Base-by-base conservation (phyloP, 2,797 vertebrate species). In the Sardinella longiceps region DNA sequence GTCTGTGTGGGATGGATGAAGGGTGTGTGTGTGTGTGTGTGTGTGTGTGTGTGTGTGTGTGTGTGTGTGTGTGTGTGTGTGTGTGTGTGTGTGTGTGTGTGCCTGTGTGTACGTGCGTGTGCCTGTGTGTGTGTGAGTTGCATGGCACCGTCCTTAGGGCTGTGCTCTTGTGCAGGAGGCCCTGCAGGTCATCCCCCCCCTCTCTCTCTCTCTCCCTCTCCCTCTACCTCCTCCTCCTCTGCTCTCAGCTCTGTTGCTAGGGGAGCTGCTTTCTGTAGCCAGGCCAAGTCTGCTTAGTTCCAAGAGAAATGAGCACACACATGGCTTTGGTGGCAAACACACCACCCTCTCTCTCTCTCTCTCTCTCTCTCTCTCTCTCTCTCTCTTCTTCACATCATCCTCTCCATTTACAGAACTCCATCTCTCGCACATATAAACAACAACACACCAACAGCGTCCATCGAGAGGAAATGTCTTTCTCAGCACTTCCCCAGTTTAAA, bases 401-500 rank as follows among this genome's bases (percentile, higher is more conserved):
- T 14, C 14, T 63, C 9, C 10, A 63, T 63, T 63, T 11, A 11
- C 20, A 56, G 20, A 20, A 1, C 23, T 56, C 23, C 28, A 9
- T 30, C 20, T 70, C 14, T 56, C 7, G 25, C 60, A 48, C 30
- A 39, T 48, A 77, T n/a, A n/a, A n/a, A n/a, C n/a, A 84, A 84
- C 83, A 84, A 20, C 33, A 39, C 20, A 84, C 2, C 30, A 80
- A 80, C 83, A 45, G 10, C 28, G 2, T 43, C 46, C 58, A 43
- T 9, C n/a, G 45, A 77, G 56, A 6, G 5, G 33, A 39, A 84
- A 84, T 80, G 80, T 80, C 48, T 1, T 33, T 80, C 56, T 84
- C 66, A 84, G 45, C 50, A 43, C 7, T 83, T 74, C 70, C n/a
- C n/a, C 37, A 3, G 28, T 80, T 77, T 39, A 74, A 10, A 80